Evolutionary conservation across 2,888 invertebrate species (phyloP), one percentile per base, ranked within the genome.

Genomic region (Operophtera brumata): DNA sequence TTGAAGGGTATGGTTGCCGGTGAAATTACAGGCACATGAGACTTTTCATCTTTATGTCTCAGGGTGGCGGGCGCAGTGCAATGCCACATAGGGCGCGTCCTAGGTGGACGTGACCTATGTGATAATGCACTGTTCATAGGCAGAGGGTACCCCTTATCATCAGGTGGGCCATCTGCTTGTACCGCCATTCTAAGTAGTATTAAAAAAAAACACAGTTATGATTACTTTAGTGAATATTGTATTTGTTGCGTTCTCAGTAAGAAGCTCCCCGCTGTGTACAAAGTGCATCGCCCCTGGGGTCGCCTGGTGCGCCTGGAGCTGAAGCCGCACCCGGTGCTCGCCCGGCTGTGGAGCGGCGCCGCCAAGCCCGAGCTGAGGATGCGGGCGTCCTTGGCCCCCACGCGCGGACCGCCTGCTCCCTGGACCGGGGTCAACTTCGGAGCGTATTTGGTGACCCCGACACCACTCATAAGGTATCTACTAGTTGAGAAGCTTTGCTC

Each of bases 341-440:
- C 92, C 13, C 93, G 91, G 59, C 79, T 97, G 52, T 94, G 94
- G 79, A 90, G 92, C 36, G 93, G 92, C 9, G 94, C 95, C 0
- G 91, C 92, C 12, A 91, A 92, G 30, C 92, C 94, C 66, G 92
- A 90, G 0, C 84, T 98, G 62, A 92, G 91, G 45, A 95, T 98
- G 88, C 93, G 95, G 42, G 90, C 95, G 1, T 90, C 91, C 56
- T 87, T 93, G 47, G 84, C 96, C 47, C 98, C 98, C 10, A 94
- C 95, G 91, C 51, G 93, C 12, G 94, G 94, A 57, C 98, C 98
- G 10, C 97, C 98, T 4, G 88, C 94, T 58, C 98, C 98, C 1
- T 98, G 98, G 98, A 84, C 91, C 37, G 91, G 92, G 0, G 75
- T 92, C 2, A 40, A 43, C 34, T 45, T 61, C 1, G 97, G 98